A percentile compares a stretch with the other conserved stretches of the same genome.
phyloP scores from a whole-genome alignment of 2,113 vertebrate genomes.

The Pampusana beccarii region DNA sequence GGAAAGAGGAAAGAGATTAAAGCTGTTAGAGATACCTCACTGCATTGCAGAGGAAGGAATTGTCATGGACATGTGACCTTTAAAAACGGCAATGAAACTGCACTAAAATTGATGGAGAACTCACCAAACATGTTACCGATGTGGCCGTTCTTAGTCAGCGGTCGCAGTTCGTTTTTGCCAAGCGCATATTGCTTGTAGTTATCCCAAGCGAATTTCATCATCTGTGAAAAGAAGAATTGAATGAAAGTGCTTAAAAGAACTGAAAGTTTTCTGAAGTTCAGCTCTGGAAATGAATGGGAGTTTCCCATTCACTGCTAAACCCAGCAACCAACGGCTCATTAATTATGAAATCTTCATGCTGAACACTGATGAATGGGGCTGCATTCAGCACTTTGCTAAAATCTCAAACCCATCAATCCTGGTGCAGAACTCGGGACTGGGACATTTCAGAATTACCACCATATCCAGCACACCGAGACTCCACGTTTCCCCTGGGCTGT shows the following conservation, averaged over 20 bases:
- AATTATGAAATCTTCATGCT: background rate
- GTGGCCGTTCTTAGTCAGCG: slow-evolving; percentile 89
- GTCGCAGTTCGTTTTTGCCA: slow-evolving; percentile 94
- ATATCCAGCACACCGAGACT: background rate
- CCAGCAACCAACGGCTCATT: fast-evolving
- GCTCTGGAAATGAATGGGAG: background rate
- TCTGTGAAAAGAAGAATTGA: slow-evolving; percentile 73
- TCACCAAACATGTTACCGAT: slow-evolving; percentile 97
- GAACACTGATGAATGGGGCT: fast-evolving
- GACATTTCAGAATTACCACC: background rate
- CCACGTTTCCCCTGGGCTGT: background rate
- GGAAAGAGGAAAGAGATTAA: background rate
- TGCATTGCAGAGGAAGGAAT: background rate
- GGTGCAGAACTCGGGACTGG: background rate
- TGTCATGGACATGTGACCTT: fast-evolving
- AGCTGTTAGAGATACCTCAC: background rate
- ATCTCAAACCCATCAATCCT: background rate
- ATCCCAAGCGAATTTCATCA: slow-evolving; percentile 99
- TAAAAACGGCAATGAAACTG: fast-evolving
- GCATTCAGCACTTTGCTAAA: background rate
- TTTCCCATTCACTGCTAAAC: background rate
- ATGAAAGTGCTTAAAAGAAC: fast-evolving
- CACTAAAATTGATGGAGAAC: slow-evolving; percentile 19
- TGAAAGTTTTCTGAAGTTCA: background rate
- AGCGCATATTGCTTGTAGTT: slow-evolving; percentile 92